A percentile compares a stretch with the other conserved stretches of the same genome.
phyloP scores from a whole-genome alignment of 2,888 invertebrate genomes.

The Cantharis nigra region DNA sequence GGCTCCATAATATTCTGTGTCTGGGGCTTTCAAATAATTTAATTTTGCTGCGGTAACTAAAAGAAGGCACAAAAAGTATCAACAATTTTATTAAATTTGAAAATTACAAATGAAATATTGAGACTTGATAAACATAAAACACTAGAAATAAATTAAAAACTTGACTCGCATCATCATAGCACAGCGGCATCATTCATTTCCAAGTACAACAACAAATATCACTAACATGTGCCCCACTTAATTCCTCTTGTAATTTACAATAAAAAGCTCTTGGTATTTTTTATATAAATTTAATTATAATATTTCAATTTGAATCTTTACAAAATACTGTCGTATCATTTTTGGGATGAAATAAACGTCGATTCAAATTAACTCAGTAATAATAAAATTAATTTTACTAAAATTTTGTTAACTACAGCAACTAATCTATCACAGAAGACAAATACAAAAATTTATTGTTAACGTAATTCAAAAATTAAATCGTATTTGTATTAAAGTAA shows the following conservation, averaged over 20 bases:
- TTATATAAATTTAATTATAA: background rate
- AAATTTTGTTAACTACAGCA: background rate
- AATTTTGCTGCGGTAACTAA: background rate
- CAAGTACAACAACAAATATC: background rate
- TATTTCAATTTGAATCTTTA: background rate
- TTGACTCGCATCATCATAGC: conserved; percentile 8
- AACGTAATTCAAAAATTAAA: background rate
- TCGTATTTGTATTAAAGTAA: background rate
- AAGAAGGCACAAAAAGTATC: background rate
- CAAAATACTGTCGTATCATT: background rate
- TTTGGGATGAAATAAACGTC: background rate
- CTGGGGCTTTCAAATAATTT: too few species aligned
- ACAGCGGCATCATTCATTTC: conserved; percentile 1
- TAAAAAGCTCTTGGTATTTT: background rate
- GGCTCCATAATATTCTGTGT: too few species aligned
- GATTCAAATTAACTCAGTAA: background rate
- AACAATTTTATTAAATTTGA: conserved; percentile 19
- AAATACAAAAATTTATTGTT: background rate
- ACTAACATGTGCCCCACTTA: background rate
- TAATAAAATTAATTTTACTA: background rate
- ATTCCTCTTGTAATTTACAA: background rate
- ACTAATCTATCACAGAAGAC: background rate
- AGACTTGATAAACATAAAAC: conserved; percentile 17
- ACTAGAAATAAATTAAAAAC: conserved; percentile 11
- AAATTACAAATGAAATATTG: conserved; percentile 22